phyloP scores from a whole-genome alignment of 2,797 vertebrate species.

The Acanthurus leucopareius region DNA sequence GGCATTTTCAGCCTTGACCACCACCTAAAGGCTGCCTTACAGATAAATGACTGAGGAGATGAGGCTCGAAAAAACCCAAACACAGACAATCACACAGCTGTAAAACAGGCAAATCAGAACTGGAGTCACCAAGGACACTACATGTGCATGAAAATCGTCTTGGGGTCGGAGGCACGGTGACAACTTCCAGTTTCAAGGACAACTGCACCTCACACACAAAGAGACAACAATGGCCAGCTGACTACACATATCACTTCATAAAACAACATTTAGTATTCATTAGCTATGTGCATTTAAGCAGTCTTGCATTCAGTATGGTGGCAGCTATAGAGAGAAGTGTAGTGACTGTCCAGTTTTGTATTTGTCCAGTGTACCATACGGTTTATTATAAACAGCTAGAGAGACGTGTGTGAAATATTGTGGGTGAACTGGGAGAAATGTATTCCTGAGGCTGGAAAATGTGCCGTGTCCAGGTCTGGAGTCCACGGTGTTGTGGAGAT shows the following conservation, averaged over 20 bases:
- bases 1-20: conserved; percentile 48
- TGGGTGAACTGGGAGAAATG: conserved; percentile 26
- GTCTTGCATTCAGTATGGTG: conserved; percentile 69
- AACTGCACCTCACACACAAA: conserved; percentile 33
- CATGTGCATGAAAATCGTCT: conserved; percentile 37
- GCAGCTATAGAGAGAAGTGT: conserved; percentile 74
- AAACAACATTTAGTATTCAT: conserved; percentile 64
- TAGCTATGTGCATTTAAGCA: conserved; percentile 68
- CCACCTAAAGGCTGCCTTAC: conserved; percentile 48
- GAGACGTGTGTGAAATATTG: conserved; percentile 55
- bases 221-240: conserved; percentile 31
- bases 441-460: conserved; percentile 27
- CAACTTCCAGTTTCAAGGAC: conserved; percentile 26
- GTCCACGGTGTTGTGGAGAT: conserved; percentile 18
- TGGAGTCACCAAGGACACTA: conserved; percentile 35
- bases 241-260: conserved; percentile 73
- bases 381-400: conserved; percentile 53
- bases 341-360: conserved; percentile 73
- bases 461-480: conserved; percentile 25
- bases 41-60: conserved; percentile 56
- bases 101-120: conserved; percentile 29
- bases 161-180: conserved; percentile 8
- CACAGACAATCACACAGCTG: conserved; percentile 57
- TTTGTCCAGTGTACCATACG: conserved; percentile 62
- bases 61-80: conserved; percentile 30